These are phyloP conservation scores for Clarias macrocephalus DNA, from an alignment of 2,113 vertebrate species.

Conservation along the genomic window DNA sequence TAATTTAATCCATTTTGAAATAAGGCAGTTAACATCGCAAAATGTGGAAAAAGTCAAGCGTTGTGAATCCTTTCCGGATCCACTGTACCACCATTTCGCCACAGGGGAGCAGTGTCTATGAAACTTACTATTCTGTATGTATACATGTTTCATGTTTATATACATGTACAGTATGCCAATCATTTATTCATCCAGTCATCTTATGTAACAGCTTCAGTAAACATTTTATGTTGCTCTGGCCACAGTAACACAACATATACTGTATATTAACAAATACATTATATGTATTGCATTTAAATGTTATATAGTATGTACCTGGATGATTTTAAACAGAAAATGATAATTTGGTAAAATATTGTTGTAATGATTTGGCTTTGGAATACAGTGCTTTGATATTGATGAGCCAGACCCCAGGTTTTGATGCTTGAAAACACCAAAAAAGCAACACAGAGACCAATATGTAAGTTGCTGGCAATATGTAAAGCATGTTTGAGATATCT, in stretches of 20 bases:
- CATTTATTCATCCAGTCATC: not conserved
- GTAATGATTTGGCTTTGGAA: not conserved
- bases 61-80: too few relatives aligned
- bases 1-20: too few relatives aligned
- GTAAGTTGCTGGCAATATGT: not conserved
- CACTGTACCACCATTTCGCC: conserved; percentile 46
- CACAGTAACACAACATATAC: not conserved
- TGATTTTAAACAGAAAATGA: not conserved
- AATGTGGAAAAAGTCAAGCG: too few relatives aligned
- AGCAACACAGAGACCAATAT: not conserved
- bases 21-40: too few relatives aligned
- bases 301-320: too few relatives aligned
- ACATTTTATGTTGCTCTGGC: not conserved
- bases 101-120: conserved; percentile 55
- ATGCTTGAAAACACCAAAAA: not conserved
- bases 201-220: not conserved
- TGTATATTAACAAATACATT: not conserved
- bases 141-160: not conserved
- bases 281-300: not conserved
- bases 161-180: not conserved
- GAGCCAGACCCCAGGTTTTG: not conserved
- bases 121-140: not conserved
- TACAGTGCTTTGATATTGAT: not conserved
- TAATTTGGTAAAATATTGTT: not conserved
- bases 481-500: not conserved